Conservation (phyloP, 2,797 vertebrate species). For the Chrosomus eos region DNA sequence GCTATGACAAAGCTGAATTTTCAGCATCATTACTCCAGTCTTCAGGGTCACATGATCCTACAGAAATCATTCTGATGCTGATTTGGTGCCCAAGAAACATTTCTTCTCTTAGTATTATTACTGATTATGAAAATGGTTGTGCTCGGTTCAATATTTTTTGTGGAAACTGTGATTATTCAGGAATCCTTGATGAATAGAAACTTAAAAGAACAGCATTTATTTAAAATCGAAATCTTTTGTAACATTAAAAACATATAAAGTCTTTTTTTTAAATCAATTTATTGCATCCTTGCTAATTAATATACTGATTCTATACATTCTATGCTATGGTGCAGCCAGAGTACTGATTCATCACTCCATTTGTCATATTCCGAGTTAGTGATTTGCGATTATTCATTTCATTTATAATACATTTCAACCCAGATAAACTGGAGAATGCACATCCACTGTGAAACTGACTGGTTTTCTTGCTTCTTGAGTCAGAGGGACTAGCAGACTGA, state of each 20-base stretch:
- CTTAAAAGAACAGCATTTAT: neutral
- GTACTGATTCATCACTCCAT: constrained; percentile 18
- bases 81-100: neutral
- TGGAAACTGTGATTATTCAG: neutral
- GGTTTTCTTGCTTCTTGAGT: constrained; percentile 35
- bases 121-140: neutral
- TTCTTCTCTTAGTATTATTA: neutral
- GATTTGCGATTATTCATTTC: constrained; percentile 42
- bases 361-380: constrained; percentile 38
- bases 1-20: neutral
- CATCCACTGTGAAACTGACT: constrained; percentile 18
- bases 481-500: constrained; percentile 63
- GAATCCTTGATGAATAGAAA: neutral
- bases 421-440: constrained; percentile 36
- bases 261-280: neutral
- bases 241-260: neutral
- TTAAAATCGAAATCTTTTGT: neutral
- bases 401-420: constrained; percentile 34
- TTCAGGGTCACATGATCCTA: neutral
- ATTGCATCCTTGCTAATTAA: neutral
- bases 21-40: neutral
- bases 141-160: neutral
- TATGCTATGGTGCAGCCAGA: neutral
- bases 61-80: neutral
- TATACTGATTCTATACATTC: neutral